Base-by-base conservation (phyloP, 2,797 vertebrate genomes). In the Danio aesculapii region DNA sequence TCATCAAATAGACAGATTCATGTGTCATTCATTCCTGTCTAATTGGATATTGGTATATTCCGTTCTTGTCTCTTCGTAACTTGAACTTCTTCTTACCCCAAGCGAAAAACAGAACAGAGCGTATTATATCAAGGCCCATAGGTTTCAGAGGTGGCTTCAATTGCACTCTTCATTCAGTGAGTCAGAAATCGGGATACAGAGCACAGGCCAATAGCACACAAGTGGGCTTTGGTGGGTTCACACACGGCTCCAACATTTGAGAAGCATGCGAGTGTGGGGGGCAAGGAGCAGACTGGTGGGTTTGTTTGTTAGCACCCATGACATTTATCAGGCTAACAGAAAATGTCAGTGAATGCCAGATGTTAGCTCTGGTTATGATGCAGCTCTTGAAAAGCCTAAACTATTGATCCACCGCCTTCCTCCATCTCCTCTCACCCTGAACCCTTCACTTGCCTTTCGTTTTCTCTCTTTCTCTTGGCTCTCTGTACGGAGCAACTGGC, bases 281-380 rank as follows among this genome's bases (percentile, higher is more conserved):
- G n/a, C 55, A 52, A 88, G 78, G 76, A 46, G 81, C 79, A 84
- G 79, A 79, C 81, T 82, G 88, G 83, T 88, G 83, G 86, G 85
- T 89, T 90, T 87, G 89, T 88, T 92, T 86, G 66, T 75, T 82
- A 82, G 83, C 72, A 89, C 86, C 85, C 83, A 84, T 94, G 92
- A 93, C 92, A 93, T 94, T 94, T 92, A 90, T 88, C 86, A 91
- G 85, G 86, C 85, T 79, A 79, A 86, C 83, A 86, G 90, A 90
- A 94, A 94, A 94, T 93, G 93, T 93, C 92, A 93, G 55, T 75
- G 90, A 94, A 94, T 93, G 90, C 88, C 92, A 93, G 87, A 87
- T 88, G 90, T 89, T 91, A 90, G 90, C 87, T 88, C 86, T 80
- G 88, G 87, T 92, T 91, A 90, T 85, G 89, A 89, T 87, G 80